These are phyloP conservation scores for Atherix ibis DNA, from an alignment of 2,888 invertebrate genomes.

Conservation along the genomic window DNA sequence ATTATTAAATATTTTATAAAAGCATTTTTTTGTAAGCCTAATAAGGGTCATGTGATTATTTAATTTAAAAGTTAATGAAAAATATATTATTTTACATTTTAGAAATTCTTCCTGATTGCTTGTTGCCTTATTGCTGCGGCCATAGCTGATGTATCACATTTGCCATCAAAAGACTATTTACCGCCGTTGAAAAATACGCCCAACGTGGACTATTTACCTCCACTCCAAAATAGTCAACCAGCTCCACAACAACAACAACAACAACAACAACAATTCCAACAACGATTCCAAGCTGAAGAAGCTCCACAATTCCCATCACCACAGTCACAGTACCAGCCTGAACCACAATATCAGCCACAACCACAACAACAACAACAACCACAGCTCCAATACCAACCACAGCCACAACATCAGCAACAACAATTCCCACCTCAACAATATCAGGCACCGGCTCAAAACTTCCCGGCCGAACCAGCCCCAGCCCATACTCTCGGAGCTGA, in stretches of 20 bases:
- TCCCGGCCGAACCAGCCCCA: conserved; percentile 2
- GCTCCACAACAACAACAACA: background rate
- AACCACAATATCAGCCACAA: background rate
- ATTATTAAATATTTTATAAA: too few relatives aligned
- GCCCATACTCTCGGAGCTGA: conserved; percentile 2
- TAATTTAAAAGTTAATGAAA: too few relatives aligned
- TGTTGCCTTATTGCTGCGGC: background rate
- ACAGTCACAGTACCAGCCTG: background rate
- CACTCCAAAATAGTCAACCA: background rate
- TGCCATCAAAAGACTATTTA: conserved; percentile 1
- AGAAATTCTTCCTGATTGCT: conserved; percentile 3
- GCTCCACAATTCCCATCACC: background rate
- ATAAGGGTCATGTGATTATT: too few relatives aligned
- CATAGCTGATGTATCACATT: conserved; percentile 4
- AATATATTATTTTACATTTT: too few relatives aligned
- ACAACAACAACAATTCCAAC: background rate
- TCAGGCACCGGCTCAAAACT: background rate
- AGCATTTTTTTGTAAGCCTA: too few relatives aligned
- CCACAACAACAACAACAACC: background rate
- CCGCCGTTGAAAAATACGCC: conserved; percentile 1
- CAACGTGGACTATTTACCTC: background rate
- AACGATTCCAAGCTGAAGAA: background rate
- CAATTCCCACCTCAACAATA: background rate
- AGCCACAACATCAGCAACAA: background rate
- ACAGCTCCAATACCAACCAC: background rate